Conservation (phyloP, 2,888 invertebrate species). For the Vesta saturnalis region DNA sequence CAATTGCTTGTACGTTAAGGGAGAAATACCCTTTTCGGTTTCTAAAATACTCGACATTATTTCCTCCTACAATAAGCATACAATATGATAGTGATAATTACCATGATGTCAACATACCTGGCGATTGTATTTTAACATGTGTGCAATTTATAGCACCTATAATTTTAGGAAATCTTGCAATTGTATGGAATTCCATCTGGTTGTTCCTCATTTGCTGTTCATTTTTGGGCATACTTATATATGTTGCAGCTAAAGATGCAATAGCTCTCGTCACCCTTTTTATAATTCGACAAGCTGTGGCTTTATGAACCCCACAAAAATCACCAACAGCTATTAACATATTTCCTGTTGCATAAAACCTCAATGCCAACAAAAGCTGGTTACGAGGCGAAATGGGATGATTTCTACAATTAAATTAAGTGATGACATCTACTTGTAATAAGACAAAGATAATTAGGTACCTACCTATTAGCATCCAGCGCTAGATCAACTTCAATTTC, state of each 20-base stretch:
- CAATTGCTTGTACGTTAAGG: background rate
- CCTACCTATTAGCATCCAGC: no score
- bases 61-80: background rate
- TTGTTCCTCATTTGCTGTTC: background rate
- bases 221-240: conserved; percentile 1
- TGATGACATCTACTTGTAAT: conserved; percentile 1
- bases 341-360: conserved; percentile 32
- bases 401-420: conserved; percentile 5
- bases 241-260: background rate
- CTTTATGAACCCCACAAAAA: conserved; percentile 35
- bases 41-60: background rate
- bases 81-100: no score
- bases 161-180: conserved; percentile 40
- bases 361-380: conserved; percentile 28
- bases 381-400: background rate
- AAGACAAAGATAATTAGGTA: conserved; percentile 1
- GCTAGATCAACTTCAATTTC: no score
- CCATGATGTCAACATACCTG: conserved; percentile 32
- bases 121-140: conserved; percentile 49
- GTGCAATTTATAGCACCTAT: conserved; percentile 49
- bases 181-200: conserved; percentile 21
- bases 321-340: conserved; percentile 32
- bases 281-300: conserved; percentile 16
- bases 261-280: conserved; percentile 7
- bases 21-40: background rate